A percentile compares a stretch with the other conserved stretches of the same genome.
Conservation (phyloP, 2,113 vertebrate genomes). For the Microtus richardsoni region DNA sequence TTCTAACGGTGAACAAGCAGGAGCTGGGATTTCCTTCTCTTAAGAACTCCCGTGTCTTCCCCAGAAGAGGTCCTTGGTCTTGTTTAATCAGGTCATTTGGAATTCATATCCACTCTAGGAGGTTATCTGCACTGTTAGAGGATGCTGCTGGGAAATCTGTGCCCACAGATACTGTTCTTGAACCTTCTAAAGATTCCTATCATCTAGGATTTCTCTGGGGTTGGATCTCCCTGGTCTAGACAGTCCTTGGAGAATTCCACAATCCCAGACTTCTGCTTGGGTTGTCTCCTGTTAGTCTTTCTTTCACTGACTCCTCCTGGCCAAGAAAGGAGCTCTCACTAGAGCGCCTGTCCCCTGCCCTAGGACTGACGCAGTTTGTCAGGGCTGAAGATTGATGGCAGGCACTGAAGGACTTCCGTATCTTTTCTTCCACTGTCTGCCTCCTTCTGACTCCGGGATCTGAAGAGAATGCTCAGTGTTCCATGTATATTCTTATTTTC, state of each 20-base stretch:
- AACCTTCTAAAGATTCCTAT: background rate
- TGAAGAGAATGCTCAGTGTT: slow-evolving; percentile 59
- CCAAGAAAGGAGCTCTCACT: background rate
- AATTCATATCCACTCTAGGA: slow-evolving; percentile 33
- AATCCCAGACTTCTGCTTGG: background rate
- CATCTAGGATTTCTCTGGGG: background rate
- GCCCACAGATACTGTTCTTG: background rate
- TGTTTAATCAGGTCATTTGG: background rate
- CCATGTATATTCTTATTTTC: slow-evolving; percentile 55
- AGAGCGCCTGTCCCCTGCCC: background rate
- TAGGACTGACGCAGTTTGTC: slow-evolving; percentile 46
- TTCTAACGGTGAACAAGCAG: slow-evolving; percentile 1
- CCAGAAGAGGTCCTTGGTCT: background rate
- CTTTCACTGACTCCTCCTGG: background rate
- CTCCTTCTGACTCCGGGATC: slow-evolving; percentile 61
- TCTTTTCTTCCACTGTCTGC: slow-evolving; percentile 60
- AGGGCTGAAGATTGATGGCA: slow-evolving; percentile 55
- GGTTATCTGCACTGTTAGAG: background rate
- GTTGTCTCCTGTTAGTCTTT: background rate
- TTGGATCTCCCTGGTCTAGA: background rate
- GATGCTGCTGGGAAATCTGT: background rate
- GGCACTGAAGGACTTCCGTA: slow-evolving; percentile 45
- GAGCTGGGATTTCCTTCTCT: background rate
- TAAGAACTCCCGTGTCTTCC: background rate
- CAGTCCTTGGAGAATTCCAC: background rate